Conservation (phyloP, 2,113 vertebrate species). For the Percina caprodes region DNA sequence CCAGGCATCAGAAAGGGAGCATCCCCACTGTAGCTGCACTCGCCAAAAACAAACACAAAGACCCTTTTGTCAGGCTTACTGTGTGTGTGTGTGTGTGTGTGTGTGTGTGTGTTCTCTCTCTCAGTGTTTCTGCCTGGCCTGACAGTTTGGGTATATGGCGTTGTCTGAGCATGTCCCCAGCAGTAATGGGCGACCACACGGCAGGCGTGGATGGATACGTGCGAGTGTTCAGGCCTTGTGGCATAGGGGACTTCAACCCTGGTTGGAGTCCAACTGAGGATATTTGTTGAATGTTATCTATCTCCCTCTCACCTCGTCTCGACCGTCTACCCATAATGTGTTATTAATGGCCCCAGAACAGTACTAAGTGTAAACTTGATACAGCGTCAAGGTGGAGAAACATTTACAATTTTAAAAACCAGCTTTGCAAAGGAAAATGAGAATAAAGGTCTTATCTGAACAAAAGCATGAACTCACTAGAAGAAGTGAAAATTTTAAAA, state of each 20-base stretch:
- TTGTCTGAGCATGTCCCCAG: slow-evolving; percentile 51
- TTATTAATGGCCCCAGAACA: not conserved
- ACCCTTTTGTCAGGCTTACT: slow-evolving; percentile 60
- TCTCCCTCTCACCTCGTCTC: not conserved
- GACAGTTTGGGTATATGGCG: slow-evolving; percentile 38
- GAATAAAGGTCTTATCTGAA: not conserved
- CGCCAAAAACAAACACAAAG: slow-evolving; percentile 69
- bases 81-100: slow-evolving; percentile 29
- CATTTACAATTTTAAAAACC: not conserved
- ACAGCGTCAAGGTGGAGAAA: not conserved
- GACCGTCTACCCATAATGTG: not conserved
- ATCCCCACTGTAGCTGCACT: slow-evolving; percentile 33
- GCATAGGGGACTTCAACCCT: no score
- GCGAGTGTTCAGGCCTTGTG: not conserved
- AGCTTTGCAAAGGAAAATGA: not conserved
- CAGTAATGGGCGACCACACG: slow-evolving; percentile 34
- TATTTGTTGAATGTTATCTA: not conserved
- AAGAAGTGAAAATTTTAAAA: not conserved
- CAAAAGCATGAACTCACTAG: not conserved
- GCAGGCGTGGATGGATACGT: not conserved
- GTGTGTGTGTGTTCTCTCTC: not conserved
- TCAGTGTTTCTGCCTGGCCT: slow-evolving; percentile 32
- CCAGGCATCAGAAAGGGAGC: slow-evolving; percentile 26
- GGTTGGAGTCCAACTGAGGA: not conserved
- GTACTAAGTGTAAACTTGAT: not conserved